phyloP scores from a whole-genome alignment of 2,888 invertebrate genomes.

The Acrobasis suavella region DNA sequence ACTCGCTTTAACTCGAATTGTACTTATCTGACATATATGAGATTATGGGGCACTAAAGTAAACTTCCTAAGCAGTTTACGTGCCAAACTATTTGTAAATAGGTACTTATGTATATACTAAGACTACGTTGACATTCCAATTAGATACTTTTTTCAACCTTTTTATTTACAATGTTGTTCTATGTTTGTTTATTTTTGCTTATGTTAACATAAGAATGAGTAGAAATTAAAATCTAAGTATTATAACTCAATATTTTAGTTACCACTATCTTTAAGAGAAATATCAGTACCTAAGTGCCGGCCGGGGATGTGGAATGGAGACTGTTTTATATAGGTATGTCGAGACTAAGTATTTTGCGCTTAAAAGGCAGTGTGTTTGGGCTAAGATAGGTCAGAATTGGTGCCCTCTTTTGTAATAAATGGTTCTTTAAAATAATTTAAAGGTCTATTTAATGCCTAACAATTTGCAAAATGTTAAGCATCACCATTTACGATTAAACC shows the following conservation, averaged over 20 bases:
- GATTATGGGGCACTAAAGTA: conserved; percentile 35
- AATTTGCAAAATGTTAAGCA: no score
- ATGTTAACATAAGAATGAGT: not conserved
- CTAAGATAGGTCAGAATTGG: no score
- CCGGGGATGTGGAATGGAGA: conserved; percentile 68
- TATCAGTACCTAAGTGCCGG: conserved; percentile 67
- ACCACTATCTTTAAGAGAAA: conserved; percentile 43
- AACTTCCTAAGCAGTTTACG: conserved; percentile 32
- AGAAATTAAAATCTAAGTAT: not conserved
- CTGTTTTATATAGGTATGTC: conserved; percentile 9
- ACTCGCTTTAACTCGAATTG: conserved; percentile 29
- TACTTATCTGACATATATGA: conserved; percentile 27
- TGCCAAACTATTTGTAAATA: conserved; percentile 51
- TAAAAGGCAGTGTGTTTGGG: not conserved
- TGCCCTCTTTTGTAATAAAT: no score
- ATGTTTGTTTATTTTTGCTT: conserved; percentile 7
- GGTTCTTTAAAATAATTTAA: no score
- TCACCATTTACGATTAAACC: no score
- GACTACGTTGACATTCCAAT: conserved; percentile 42
- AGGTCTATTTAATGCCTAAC: no score
- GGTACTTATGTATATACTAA: conserved; percentile 33
- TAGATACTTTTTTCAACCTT: conserved; percentile 26
- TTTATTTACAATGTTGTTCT: conserved; percentile 13
- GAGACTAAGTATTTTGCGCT: conserved; percentile 13
- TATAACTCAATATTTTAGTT: conserved; percentile 40